These are phyloP conservation scores for Cassiopea xamachana DNA, from an alignment of 30 jellyfish, hydroid and myxozoan genomes.

Conservation along the genomic window DNA sequence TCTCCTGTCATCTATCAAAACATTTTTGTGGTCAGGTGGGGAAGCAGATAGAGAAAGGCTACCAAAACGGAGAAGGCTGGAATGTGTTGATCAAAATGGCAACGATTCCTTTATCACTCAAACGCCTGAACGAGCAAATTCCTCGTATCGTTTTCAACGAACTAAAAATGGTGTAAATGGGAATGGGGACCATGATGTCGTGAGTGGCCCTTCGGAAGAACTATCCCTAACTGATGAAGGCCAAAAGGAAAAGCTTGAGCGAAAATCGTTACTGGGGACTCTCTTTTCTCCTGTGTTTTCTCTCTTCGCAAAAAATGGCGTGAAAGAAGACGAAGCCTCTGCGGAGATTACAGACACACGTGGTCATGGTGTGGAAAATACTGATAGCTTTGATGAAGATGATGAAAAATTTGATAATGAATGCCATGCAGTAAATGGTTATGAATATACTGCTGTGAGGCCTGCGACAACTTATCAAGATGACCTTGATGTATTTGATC, in stretches of 20 bases:
- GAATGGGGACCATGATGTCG: constrained; percentile 7
- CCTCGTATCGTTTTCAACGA: constrained; percentile 33
- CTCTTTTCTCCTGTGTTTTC: constrained; percentile 97
- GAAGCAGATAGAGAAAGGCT: constrained; percentile 56
- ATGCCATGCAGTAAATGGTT: constrained; percentile 29
- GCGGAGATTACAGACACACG: constrained; percentile 56
- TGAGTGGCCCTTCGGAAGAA: constrained; percentile 19
- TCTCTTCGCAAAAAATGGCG: constrained; percentile 79
- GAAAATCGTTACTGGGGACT: constrained; percentile 89
- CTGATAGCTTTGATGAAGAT: constrained; percentile 21
- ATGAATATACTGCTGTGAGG: constrained; percentile 45
- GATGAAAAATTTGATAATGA: constrained; percentile 27
- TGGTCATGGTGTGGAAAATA: constrained; percentile 24
- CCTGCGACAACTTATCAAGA: constrained; percentile 54
- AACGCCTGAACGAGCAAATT: constrained; percentile 56
- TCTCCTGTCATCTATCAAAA: constrained; percentile 72
- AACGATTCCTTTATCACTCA: constrained; percentile 66
- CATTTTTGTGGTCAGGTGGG: constrained; percentile 83
- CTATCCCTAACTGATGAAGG: constrained; percentile 12
- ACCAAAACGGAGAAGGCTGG: constrained; percentile 55
- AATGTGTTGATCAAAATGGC: constrained; percentile 80
- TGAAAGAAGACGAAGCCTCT: constrained; percentile 49
- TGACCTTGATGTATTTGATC: constrained; percentile 87
- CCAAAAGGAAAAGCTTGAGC: constrained; percentile 40
- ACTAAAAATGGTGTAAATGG: constrained; percentile 13